A percentile compares a stretch with the other conserved stretches of the same genome.
Evolutionary conservation across 64 coral and sea anemone species (phyloP).

Genomic region (Dendrophyllia cribrosa): DNA sequence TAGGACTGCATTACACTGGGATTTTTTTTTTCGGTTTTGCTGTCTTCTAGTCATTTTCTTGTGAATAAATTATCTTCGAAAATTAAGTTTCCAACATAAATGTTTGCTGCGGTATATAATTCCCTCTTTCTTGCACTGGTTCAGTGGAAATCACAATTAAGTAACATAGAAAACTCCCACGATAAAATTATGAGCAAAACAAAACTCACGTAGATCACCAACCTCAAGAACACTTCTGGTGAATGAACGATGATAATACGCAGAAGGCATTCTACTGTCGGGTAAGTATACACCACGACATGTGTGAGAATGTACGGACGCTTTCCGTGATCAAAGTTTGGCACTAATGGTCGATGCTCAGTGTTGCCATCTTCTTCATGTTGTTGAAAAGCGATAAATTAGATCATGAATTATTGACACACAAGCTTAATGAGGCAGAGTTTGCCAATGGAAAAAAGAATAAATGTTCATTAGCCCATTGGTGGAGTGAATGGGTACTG

Average conservation of each 20-base stretch:
- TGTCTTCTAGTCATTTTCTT: too few relatives aligned
- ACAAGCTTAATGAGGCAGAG: background rate
- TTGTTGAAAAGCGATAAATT: slow-evolving; percentile 11
- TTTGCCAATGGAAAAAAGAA: background rate
- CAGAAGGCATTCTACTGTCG: background rate
- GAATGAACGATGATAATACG: background rate
- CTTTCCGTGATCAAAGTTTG: background rate
- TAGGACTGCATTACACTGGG: too few relatives aligned
- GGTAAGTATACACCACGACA: background rate
- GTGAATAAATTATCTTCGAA: too few relatives aligned
- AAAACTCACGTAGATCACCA: background rate
- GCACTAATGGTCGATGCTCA: background rate
- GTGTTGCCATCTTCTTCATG: background rate
- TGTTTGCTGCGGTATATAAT: too few relatives aligned
- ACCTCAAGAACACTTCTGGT: background rate
- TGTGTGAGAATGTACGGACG: background rate
- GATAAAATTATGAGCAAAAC: background rate
- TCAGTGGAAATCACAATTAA: too few relatives aligned
- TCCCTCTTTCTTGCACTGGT: too few relatives aligned
- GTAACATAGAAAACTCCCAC: background rate
- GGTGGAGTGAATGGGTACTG: background rate
- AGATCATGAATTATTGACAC: slow-evolving; percentile 19
- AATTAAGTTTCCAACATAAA: too few relatives aligned
- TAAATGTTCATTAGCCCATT: slow-evolving; percentile 5
- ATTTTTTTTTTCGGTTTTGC: too few relatives aligned